Conservation (phyloP, 1,140 invertebrate genomes). For the Muscidifurax raptorellus region DNA sequence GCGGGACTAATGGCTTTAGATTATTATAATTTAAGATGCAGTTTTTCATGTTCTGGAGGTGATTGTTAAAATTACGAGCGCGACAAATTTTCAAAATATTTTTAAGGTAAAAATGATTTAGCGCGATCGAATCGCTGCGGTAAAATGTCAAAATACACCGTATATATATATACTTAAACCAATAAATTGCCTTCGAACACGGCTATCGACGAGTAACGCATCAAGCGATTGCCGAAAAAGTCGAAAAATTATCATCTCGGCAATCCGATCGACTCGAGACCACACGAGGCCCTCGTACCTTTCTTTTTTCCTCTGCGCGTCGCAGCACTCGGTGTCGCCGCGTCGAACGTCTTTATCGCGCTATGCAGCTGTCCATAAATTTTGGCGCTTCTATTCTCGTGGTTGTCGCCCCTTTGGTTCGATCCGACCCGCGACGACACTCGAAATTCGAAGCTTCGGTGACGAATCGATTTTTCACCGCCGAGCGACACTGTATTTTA, state of each 20-base stretch:
- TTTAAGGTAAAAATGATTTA: background rate
- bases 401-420: background rate
- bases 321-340: background rate
- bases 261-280: background rate
- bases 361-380: constrained; percentile 36
- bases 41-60: background rate
- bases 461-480: background rate
- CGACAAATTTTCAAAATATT: background rate
- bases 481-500: background rate
- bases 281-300: background rate
- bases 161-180: too few species aligned
- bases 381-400: constrained; percentile 47
- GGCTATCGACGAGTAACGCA: background rate
- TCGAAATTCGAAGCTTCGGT: background rate
- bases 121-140: too few species aligned
- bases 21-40: background rate
- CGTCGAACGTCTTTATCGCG: constrained; percentile 25
- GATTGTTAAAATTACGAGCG: background rate
- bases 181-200: too few species aligned
- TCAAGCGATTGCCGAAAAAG: background rate
- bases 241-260: constrained; percentile 28
- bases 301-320: background rate
- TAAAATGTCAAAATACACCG: too few species aligned
- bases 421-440: constrained; percentile 12
- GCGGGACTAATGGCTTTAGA: background rate